These are phyloP conservation scores for Heteractis magnifica DNA, from an alignment of 92 coral and sea anemone species.

Conservation along the genomic window DNA sequence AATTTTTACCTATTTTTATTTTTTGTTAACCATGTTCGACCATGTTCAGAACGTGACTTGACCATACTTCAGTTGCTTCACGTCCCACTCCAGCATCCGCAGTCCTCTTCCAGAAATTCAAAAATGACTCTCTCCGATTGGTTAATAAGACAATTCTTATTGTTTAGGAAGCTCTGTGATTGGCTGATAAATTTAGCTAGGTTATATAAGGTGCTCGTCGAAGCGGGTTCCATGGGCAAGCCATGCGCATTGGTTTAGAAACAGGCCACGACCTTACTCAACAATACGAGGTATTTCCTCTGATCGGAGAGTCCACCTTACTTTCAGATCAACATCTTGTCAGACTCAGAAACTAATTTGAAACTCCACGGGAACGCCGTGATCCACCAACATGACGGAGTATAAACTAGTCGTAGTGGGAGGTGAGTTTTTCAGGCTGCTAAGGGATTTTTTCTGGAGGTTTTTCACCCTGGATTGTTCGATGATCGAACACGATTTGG, in stretches of 20 bases:
- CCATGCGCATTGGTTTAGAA: conserved; percentile 71
- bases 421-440: conserved; percentile 54
- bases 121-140: neutral
- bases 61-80: neutral
- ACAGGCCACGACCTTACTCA: conserved; percentile 72
- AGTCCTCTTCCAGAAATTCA: conserved; percentile 17
- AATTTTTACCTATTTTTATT: no score
- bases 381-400: conserved; percentile 74
- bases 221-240: conserved; percentile 20
- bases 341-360: conserved; percentile 33
- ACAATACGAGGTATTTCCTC: conserved; percentile 60
- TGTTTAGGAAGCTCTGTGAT: conserved; percentile 53
- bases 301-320: conserved; percentile 19
- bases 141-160: conserved; percentile 29
- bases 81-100: conserved; percentile 21
- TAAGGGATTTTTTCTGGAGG: neutral
- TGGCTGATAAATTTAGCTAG: conserved; percentile 84
- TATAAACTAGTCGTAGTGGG: conserved; percentile 96
- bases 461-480: conserved; percentile 9
- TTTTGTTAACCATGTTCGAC: no score
- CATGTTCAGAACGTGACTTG: no score
- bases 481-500: neutral
- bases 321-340: conserved; percentile 19
- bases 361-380: conserved; percentile 26
- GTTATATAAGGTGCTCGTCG: conserved; percentile 47